These are phyloP conservation scores for Nematostella vectensis DNA, from an alignment of 92 coral and sea anemone genomes.

Conservation along the genomic window DNA sequence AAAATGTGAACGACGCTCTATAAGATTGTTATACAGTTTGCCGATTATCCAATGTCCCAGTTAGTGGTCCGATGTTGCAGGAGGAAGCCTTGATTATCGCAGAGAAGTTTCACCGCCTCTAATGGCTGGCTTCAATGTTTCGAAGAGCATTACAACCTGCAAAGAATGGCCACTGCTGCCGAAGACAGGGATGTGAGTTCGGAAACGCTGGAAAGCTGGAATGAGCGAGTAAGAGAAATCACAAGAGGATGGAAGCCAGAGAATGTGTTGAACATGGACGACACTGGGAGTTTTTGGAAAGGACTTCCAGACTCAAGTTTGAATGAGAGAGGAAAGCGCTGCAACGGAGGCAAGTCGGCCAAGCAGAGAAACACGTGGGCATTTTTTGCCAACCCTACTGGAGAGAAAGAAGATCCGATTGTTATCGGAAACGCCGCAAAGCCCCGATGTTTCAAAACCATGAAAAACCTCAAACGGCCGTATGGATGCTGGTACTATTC, in stretches of 20 bases:
- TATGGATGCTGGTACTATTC: slow-evolving; percentile 47
- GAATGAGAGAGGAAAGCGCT: no score
- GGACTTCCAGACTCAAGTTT: no score
- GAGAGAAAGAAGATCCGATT: slow-evolving; percentile 47
- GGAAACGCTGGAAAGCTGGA: no score
- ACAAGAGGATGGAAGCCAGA: slow-evolving; percentile 42
- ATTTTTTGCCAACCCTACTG: slow-evolving; percentile 60
- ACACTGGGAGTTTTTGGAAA: slow-evolving; percentile 42
- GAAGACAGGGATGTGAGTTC: slow-evolving; percentile 13
- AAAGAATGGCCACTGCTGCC: slow-evolving; percentile 18
- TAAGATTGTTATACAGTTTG: slow-evolving; percentile 42
- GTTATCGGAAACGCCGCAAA: slow-evolving; percentile 39
- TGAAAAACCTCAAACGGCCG: no score
- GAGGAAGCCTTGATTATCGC: no score
- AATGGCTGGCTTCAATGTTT: no score
- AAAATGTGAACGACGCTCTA: slow-evolving; percentile 27
- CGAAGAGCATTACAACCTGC: slow-evolving; percentile 33
- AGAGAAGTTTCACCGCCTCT: no score
- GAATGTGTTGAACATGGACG: slow-evolving; percentile 56
- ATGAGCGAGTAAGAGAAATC: slow-evolving; percentile 30
- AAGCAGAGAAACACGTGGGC: no score
- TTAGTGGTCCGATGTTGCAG: no score
- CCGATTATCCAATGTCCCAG: slow-evolving; percentile 31
- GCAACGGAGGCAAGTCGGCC: no score
- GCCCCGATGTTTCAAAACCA: no score